These are phyloP conservation scores for Gambelia wislizenii DNA, from an alignment of 2,797 vertebrate species.

Conservation along the genomic window DNA sequence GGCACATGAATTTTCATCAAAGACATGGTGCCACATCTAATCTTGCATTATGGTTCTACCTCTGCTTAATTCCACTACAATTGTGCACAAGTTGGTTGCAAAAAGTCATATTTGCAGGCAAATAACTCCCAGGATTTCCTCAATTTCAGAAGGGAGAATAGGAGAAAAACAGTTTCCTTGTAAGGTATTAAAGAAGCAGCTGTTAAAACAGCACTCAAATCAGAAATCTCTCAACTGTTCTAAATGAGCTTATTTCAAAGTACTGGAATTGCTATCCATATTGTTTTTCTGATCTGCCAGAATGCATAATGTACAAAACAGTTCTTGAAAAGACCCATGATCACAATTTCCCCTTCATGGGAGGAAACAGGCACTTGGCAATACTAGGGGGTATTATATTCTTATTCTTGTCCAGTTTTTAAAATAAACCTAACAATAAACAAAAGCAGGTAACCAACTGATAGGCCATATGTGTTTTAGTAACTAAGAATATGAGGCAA, in stretches of 20 bases:
- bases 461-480: too few relatives aligned
- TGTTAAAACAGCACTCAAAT: neutral
- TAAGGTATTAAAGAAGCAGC: neutral
- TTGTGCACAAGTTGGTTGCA: neutral
- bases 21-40: conserved; percentile 5
- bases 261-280: neutral
- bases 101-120: conserved; percentile 9
- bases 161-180: neutral
- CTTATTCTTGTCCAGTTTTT: too few relatives aligned
- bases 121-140: neutral
- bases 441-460: too few relatives aligned
- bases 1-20: neutral
- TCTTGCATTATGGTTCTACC: conserved; percentile 4
- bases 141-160: neutral
- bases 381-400: too few relatives aligned
- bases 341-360: too few relatives aligned
- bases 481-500: neutral
- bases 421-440: too few relatives aligned
- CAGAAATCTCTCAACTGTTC: neutral
- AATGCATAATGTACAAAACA: neutral
- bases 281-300: neutral
- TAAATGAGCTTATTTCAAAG: conserved; percentile 25
- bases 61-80: conserved; percentile 7
- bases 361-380: too few relatives aligned
- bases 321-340: too few relatives aligned